Percentiles rank a stretch among this genome's conserved stretches.
These are phyloP conservation scores for Drosophila persimilis DNA, from an alignment of 1,140 invertebrate species.

Conservation along the genomic window DNA sequence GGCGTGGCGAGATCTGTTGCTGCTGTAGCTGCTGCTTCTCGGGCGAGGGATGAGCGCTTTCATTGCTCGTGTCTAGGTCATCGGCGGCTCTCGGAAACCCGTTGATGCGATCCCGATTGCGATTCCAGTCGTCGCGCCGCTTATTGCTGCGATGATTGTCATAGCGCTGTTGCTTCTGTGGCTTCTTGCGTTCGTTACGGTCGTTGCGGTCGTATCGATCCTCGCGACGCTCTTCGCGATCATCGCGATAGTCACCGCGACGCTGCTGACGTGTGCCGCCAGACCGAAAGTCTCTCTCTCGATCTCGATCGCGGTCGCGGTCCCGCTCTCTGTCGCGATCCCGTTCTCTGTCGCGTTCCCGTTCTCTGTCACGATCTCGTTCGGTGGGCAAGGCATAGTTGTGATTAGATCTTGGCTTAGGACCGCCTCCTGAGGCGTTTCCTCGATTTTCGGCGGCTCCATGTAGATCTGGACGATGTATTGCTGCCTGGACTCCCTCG, in stretches of 20 bases:
- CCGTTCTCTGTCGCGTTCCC: conserved; percentile 29
- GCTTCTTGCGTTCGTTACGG: conserved; percentile 54
- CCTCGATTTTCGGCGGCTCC: not conserved
- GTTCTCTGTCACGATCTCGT: conserved; percentile 17
- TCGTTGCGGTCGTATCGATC: conserved; percentile 48
- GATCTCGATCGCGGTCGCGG: conserved; percentile 24
- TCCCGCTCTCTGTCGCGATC: conserved; percentile 39
- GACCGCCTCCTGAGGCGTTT: not conserved
- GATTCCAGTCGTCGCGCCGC: conserved; percentile 80
- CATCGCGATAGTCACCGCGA: conserved; percentile 63
- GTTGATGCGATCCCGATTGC: conserved; percentile 78
- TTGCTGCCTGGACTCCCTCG: conserved; percentile 10
- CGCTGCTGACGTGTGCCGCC: conserved; percentile 55
- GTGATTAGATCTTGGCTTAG: conserved; percentile 4
- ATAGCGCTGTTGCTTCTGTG: conserved; percentile 74
- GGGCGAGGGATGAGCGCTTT: conserved; percentile 74
- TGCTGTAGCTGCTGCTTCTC: conserved; percentile 74
- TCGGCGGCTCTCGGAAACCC: conserved; percentile 64
- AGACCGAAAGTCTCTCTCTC: conserved; percentile 18
- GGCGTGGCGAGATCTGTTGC: conserved; percentile 53
- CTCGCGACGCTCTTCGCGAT: conserved; percentile 50
- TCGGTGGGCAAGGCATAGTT: conserved; percentile 21
- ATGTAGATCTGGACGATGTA: conserved; percentile 7
- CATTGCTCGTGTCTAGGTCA: conserved; percentile 74
- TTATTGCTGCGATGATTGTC: conserved; percentile 81